These are phyloP conservation scores for Thymelicus acteon DNA, from an alignment of 2,888 invertebrate genomes.

Conservation along the genomic window DNA sequence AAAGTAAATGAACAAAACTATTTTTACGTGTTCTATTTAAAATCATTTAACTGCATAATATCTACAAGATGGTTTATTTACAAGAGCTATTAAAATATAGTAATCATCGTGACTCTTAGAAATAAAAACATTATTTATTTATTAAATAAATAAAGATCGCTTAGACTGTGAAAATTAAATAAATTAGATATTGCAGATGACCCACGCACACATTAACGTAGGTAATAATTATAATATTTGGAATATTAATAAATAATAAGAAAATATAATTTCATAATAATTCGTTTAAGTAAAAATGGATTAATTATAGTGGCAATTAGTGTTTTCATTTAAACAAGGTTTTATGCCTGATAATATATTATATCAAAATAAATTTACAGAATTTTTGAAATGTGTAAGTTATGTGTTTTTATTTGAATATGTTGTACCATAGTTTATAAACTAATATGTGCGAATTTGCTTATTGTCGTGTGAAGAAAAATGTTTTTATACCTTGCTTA, in stretches of 20 bases:
- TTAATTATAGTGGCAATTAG: conserved; percentile 28
- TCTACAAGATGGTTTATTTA: conserved; percentile 37
- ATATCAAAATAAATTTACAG: conserved; percentile 16
- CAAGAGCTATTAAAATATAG: conserved; percentile 34
- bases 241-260: conserved; percentile 29
- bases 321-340: conserved; percentile 21
- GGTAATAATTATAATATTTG: conserved; percentile 37
- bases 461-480: conserved; percentile 17
- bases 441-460: conserved; percentile 11
- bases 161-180: conserved; percentile 60
- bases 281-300: conserved; percentile 20
- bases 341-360: conserved; percentile 21
- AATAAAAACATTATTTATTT: conserved; percentile 39
- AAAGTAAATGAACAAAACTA: conserved; percentile 21
- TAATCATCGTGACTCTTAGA: conserved; percentile 35
- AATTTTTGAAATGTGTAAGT: conserved; percentile 9
- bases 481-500: conserved; percentile 34
- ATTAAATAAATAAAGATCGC: conserved; percentile 51
- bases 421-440: neutral
- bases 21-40: conserved; percentile 31
- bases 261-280: conserved; percentile 24
- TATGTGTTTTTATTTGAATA: neutral
- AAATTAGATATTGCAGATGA: conserved; percentile 59
- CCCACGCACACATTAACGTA: conserved; percentile 67
- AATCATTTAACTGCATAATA: conserved; percentile 32